These are phyloP conservation scores for Opisthocomus hoazin DNA, from an alignment of 2,113 vertebrate species.

Conservation along the genomic window DNA sequence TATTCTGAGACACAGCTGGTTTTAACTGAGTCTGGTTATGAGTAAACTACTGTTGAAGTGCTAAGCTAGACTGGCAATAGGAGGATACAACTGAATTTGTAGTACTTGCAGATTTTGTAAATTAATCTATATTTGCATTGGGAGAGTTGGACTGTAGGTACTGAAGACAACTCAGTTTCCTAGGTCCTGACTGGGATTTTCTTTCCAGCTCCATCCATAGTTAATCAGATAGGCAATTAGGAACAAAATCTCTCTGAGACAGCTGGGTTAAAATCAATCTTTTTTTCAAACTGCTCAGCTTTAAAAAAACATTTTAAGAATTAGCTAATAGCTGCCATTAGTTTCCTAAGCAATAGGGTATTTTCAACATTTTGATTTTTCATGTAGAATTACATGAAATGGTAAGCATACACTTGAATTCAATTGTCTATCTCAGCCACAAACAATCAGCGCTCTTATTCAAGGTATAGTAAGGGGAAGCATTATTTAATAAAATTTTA, in stretches of 20 bases:
- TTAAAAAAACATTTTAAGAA: neutral
- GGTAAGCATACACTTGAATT: neutral
- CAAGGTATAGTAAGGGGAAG: neutral
- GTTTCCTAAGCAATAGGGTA: neutral
- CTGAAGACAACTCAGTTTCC: neutral
- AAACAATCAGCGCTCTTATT: neutral
- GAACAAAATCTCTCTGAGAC: neutral
- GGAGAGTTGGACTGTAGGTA: neutral
- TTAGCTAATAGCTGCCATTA: neutral
- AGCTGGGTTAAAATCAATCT: neutral
- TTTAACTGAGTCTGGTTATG: constrained; percentile 10
- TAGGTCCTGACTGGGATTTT: neutral
- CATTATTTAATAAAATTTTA: neutral
- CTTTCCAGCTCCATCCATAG: neutral
- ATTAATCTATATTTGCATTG: neutral
- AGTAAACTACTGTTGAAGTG: constrained; percentile 34
- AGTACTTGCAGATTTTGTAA: neutral
- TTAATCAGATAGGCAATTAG: neutral
- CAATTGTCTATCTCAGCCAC: neutral
- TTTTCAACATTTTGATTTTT: neutral
- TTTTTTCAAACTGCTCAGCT: neutral
- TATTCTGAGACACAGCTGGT: constrained; percentile 8
- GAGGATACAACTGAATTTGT: neutral
- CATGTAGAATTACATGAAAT: neutral
- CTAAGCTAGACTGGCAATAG: neutral